Evolutionary conservation across 2,888 invertebrate genomes (phyloP).

Genomic region (Melitaea athalia): DNA sequence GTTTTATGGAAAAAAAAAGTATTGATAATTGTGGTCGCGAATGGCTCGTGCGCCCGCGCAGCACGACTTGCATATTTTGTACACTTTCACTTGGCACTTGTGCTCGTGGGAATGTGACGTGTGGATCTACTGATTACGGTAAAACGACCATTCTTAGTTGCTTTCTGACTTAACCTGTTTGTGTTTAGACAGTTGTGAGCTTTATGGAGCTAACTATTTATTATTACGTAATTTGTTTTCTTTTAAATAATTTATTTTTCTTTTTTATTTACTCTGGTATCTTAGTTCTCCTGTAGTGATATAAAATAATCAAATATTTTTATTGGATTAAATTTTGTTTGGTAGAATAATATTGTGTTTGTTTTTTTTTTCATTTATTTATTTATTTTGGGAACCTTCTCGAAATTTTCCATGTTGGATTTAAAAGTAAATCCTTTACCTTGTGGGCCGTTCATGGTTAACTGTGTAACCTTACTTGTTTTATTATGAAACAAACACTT

Average conservation of each 20-base stretch:
- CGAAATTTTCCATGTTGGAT: conserved; percentile 11
- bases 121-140: conserved; percentile 38
- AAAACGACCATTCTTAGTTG: conserved; percentile 22
- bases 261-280: not conserved
- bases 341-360: not conserved
- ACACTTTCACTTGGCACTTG: conserved; percentile 57
- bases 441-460: conserved; percentile 49
- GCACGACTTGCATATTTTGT: conserved; percentile 50
- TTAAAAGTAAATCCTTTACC: conserved; percentile 43
- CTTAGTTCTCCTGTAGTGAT: not conserved
- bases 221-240: not conserved
- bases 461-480: conserved; percentile 44
- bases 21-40: conserved; percentile 25
- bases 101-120: conserved; percentile 44
- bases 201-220: not conserved
- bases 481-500: conserved; percentile 58
- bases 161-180: conserved; percentile 25
- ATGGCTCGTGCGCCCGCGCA: conserved; percentile 36
- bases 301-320: not conserved
- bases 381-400: not conserved
- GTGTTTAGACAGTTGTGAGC: conserved; percentile 4
- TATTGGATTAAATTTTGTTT: no score
- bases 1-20: not conserved
- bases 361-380: no score
- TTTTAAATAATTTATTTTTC: not conserved